phyloP scores from a whole-genome alignment of 23 tunicate species.

The Ascidia mentula region DNA sequence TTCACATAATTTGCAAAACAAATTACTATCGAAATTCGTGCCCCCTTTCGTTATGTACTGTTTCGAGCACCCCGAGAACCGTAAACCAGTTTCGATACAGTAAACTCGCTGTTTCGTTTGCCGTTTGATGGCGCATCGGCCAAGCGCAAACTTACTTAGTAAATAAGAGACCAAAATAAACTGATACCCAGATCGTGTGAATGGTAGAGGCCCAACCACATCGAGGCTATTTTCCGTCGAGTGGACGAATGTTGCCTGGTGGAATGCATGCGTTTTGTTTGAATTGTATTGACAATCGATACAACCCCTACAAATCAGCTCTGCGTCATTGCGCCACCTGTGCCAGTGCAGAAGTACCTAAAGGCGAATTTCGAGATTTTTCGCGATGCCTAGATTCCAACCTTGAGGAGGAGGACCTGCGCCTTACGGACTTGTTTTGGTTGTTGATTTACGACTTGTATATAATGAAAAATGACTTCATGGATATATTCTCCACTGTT shows the following conservation, averaged over 20 bases:
- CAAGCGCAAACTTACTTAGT: slow-evolving; percentile 25
- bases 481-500: no score
- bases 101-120: slow-evolving; percentile 15
- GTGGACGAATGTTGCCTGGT: slow-evolving; percentile 5
- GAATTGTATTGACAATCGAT: not conserved
- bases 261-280: not conserved
- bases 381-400: not conserved
- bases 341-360: no score
- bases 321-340: slow-evolving; percentile 1
- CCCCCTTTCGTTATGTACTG: not conserved
- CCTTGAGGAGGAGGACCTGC: no score
- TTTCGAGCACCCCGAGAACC: slow-evolving; percentile 25
- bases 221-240: slow-evolving; percentile 8
- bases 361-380: not conserved
- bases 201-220: slow-evolving; percentile 10
- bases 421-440: no score
- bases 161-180: slow-evolving; percentile 14
- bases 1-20: not conserved
- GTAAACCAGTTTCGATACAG: slow-evolving; percentile 22
- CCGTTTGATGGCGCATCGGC: slow-evolving; percentile 27
- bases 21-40: slow-evolving; percentile 2
- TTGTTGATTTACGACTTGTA: no score
- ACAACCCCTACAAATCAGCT: not conserved
- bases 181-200: slow-evolving; percentile 12
- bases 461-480: no score